Percentiles rank a stretch among this genome's conserved stretches.
Evolutionary conservation across 2,888 invertebrate species (phyloP).

Genomic region (Zootermopsis nevadensis): DNA sequence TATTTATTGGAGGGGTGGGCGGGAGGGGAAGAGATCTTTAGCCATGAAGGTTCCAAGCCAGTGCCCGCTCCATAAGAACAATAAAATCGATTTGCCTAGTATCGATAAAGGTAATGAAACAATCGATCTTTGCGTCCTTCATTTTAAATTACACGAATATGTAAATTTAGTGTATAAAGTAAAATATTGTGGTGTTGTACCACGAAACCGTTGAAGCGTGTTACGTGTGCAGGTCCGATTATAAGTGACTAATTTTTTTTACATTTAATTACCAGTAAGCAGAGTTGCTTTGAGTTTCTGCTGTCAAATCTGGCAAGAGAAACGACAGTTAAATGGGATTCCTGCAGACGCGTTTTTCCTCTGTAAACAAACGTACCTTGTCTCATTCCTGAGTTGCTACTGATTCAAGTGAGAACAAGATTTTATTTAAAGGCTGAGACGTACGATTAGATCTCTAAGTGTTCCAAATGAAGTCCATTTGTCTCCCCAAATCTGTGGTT

Average conservation of each 20-base stretch:
- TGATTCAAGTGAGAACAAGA: slow-evolving; percentile 2
- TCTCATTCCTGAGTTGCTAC: neutral
- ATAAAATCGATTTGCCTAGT: no score
- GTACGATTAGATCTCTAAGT: neutral
- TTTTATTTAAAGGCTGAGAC: neutral
- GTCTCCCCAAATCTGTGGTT: neutral
- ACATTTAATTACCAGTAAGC: no score
- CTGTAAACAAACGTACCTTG: neutral
- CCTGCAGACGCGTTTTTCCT: neutral
- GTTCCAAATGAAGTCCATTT: neutral
- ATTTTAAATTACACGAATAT: no score
- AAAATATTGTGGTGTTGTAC: no score
- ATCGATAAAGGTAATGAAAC: no score
- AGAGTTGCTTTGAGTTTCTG: neutral
- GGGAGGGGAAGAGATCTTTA: no score
- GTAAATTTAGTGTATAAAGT: no score
- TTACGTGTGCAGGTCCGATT: neutral
- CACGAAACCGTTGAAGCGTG: neutral
- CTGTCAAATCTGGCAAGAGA: neutral
- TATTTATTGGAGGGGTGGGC: no score
- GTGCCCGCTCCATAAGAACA: no score
- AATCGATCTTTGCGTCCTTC: no score
- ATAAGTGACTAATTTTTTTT: no score
- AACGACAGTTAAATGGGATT: neutral
- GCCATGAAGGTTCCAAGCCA: no score